Base-by-base conservation (phyloP, 2,113 vertebrate genomes). In the Pardalotus punctatus region DNA sequence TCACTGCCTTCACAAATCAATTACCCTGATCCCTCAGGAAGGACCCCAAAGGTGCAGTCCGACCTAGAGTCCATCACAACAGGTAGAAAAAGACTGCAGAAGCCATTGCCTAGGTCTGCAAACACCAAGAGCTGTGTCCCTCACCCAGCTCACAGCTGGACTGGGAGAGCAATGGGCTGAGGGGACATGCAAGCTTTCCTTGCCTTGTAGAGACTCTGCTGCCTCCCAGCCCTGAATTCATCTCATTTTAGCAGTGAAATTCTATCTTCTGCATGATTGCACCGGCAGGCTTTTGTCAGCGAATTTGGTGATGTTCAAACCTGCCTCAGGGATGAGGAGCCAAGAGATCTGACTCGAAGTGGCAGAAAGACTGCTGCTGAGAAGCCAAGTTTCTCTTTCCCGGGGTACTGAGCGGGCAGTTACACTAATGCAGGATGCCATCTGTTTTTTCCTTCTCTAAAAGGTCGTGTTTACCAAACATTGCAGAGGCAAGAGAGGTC, bases 311-410 rank as follows among this genome's bases (percentile, higher is more conserved):
- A 95, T 94, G 94, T 72, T 97, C 91, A 94, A 91, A 93, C 78
- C 90, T 91, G 83, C 94, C 95, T 71, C 24, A 38, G 90, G 96
- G 90, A 47, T 74, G 73, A 96, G 81, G 58, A 95, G 84, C 96
- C 74, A 81, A 88, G 91, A 97, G 96, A 97, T 89, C 89, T 96
- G 95, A 97, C 81, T 96, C 7, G 3, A 96, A 95, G 81, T 91
- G 91, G 96, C 97, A 97, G 95, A 90, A 97, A 93, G 86, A 43
- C 94, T 95, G 93, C 94, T 96, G 94, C 90, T 88, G 93, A 96
- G 84, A 93, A 96, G 96, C 94, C 90, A 96, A 96, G 90, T 96
- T 97, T 96, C 91, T 86, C 85, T 96, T 94, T 96, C 96, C 93
- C 1, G 81, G 71, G 91, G 93, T 93, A 57, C 94, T 83, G 50